Evolutionary conservation across 2,888 invertebrate species (phyloP).

Genomic region (Sycophila texana): DNA sequence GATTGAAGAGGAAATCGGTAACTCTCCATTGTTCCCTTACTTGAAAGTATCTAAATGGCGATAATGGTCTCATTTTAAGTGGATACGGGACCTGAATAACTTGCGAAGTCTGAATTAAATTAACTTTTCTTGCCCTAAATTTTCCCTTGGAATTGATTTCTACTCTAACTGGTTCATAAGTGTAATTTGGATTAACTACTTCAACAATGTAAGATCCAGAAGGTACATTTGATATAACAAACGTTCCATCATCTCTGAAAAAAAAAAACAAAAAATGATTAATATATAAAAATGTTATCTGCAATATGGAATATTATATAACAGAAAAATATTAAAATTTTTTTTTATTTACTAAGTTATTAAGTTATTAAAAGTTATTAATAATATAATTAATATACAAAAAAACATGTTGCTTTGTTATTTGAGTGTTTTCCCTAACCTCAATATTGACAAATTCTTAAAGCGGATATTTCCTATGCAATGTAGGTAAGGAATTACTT

Average conservation of each 20-base stretch:
- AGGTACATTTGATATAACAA: conserved; percentile 90
- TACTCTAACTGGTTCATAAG: conserved; percentile 95
- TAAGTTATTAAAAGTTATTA: too few species aligned
- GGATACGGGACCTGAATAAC: conserved; percentile 96
- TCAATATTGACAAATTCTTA: too few species aligned
- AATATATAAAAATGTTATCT: background rate
- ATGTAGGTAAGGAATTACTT: too few species aligned
- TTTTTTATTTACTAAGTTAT: too few species aligned
- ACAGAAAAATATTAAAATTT: too few species aligned
- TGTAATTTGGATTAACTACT: conserved; percentile 91
- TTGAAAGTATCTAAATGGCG: conserved; percentile 92
- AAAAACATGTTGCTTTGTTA: too few species aligned
- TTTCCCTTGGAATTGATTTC: conserved; percentile 99
- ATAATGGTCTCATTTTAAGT: conserved; percentile 89
- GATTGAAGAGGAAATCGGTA: conserved; percentile 96
- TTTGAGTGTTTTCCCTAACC: too few species aligned
- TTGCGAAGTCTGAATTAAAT: conserved; percentile 93
- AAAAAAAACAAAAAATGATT: conserved; percentile 25
- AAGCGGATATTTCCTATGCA: too few species aligned
- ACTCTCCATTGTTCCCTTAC: conserved; percentile 96
- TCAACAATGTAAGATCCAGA: conserved; percentile 97
- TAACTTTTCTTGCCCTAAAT: conserved; percentile 94
- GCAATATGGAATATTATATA: too few species aligned
- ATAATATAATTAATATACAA: too few species aligned
- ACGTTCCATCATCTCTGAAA: conserved; percentile 91